Conservation (phyloP, 2,113 vertebrate species). For the Pelecanoides urinatrix region DNA sequence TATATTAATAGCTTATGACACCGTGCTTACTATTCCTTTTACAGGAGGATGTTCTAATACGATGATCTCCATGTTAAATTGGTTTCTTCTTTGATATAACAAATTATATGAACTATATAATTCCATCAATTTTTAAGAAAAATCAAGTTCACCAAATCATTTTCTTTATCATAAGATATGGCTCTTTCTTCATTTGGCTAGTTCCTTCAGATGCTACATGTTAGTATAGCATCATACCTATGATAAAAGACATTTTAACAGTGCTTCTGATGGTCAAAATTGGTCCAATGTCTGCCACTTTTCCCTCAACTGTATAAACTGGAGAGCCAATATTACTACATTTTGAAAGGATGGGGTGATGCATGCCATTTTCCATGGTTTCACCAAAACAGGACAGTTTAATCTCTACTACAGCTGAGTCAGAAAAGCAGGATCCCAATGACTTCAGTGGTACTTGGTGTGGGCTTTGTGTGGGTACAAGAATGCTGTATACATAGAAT, state of each 20-base stretch:
- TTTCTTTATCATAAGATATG: not conserved
- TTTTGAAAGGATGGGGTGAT: not conserved
- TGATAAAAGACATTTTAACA: not conserved
- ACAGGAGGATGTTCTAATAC: not conserved
- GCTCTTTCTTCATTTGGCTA: not conserved
- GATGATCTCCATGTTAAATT: not conserved
- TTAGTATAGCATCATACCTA: not conserved
- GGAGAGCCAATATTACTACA: not conserved
- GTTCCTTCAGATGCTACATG: not conserved
- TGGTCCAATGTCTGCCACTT: not conserved
- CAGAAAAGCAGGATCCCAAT: not conserved
- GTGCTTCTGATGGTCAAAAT: not conserved
- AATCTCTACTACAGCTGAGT: not conserved
- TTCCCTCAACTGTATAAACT: not conserved
- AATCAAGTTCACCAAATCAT: not conserved
- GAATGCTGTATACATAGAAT: not conserved
- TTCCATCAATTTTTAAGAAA: not conserved
- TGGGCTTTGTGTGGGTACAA: not conserved
- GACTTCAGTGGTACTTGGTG: not conserved
- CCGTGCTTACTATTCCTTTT: not conserved
- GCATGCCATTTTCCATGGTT: not conserved
- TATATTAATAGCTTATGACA: not conserved
- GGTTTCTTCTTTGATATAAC: not conserved
- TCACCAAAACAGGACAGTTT: not conserved
- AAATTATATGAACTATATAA: not conserved